Percentiles rank a stretch among this genome's conserved stretches.
Evolutionary conservation across 2,797 vertebrate genomes (phyloP).

Genomic region (Gallinago nigripennis): DNA sequence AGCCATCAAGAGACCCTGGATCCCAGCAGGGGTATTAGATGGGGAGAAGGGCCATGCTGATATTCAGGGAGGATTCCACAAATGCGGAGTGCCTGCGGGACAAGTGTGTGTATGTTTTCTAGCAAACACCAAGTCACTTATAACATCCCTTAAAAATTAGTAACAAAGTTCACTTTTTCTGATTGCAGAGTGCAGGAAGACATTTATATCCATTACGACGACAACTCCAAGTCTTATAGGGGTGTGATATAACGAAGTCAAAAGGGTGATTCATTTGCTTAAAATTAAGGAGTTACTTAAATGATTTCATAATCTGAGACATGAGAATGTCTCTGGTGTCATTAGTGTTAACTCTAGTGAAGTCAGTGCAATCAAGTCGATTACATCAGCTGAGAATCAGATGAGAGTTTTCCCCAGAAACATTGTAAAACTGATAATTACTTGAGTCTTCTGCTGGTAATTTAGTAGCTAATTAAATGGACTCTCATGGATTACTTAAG

Average conservation of each 20-base stretch:
- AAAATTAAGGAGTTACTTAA: background rate
- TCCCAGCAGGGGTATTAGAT: background rate
- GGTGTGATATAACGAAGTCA: background rate
- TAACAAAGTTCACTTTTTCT: background rate
- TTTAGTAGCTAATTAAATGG: conserved; percentile 32
- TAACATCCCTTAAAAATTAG: background rate
- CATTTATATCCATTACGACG: background rate
- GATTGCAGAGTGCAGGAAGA: background rate
- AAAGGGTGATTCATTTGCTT: background rate
- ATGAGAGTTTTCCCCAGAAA: conserved; percentile 1
- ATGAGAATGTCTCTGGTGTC: background rate
- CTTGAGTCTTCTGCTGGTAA: background rate
- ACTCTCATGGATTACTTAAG: background rate
- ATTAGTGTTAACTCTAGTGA: background rate
- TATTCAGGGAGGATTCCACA: background rate
- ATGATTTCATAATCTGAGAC: background rate
- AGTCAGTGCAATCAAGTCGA: background rate
- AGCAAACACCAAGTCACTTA: rapidly evolving
- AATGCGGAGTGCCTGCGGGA: background rate
- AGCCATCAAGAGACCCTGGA: background rate
- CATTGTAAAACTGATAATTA: conserved; percentile 5
- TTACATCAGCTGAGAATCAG: background rate
- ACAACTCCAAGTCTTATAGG: background rate
- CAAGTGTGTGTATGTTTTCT: background rate
- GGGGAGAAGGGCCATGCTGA: background rate